Evolutionary conservation across 2,888 invertebrate species (phyloP).

Genomic region (Aporophyla lueneburgensis): DNA sequence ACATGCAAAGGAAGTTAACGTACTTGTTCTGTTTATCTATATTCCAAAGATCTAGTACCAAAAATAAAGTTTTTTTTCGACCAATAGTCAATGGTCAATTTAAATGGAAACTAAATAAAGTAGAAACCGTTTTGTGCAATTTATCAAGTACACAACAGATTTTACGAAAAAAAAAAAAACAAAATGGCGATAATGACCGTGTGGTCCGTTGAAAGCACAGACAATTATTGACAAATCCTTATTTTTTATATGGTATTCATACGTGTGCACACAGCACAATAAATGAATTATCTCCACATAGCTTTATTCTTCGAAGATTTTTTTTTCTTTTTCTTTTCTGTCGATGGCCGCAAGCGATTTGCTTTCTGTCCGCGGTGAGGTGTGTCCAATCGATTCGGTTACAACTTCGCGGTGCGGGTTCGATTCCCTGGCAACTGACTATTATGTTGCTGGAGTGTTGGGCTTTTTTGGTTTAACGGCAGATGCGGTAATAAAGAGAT

Average conservation of each 20-base stretch:
- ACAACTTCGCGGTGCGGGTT: constrained; percentile 67
- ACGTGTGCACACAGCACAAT: constrained; percentile 42
- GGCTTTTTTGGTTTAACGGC: constrained; percentile 39
- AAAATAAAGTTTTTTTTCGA: too few species aligned
- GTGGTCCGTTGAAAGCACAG: constrained; percentile 29
- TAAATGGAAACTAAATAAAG: background rate
- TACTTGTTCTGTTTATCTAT: too few species aligned
- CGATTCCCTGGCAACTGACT: constrained; percentile 57
- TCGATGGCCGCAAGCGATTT: constrained; percentile 64
- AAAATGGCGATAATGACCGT: background rate
- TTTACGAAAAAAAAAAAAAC: background rate
- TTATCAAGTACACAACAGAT: constrained; percentile 4
- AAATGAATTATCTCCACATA: constrained; percentile 52
- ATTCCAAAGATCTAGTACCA: too few species aligned
- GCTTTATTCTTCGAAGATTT: constrained; percentile 50
- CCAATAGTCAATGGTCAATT: background rate
- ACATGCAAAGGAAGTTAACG: too few species aligned
- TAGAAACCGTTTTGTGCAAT: background rate
- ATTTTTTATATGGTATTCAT: constrained; percentile 22
- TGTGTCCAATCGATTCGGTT: constrained; percentile 67
- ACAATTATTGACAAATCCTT: constrained; percentile 48
- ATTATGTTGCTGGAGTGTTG: constrained; percentile 54
- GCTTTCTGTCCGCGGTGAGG: constrained; percentile 65
- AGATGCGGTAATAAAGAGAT: constrained; percentile 50
- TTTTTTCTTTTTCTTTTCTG: constrained; percentile 28